Percentiles rank a stretch among this genome's conserved stretches.
Conservation (phyloP, 2,888 invertebrate species). For the Orthonychiurus folsomi region DNA sequence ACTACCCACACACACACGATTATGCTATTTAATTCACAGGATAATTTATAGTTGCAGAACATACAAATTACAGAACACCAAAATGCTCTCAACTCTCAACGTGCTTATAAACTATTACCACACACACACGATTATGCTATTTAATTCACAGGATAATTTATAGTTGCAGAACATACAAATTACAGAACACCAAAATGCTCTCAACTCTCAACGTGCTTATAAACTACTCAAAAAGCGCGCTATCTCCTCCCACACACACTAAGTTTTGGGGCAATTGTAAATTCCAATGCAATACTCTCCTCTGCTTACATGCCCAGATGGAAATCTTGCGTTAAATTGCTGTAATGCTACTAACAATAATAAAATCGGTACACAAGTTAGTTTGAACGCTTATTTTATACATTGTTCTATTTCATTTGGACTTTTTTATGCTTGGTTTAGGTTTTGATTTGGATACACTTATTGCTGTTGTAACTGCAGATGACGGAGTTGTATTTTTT, state of each 20-base stretch:
- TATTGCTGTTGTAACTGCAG: not conserved
- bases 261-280: too few relatives aligned
- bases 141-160: not conserved
- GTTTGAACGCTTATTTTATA: not conserved
- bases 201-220: too few relatives aligned
- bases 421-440: not conserved
- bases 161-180: not conserved
- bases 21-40: not conserved
- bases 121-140: not conserved
- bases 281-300: too few relatives aligned
- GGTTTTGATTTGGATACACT: not conserved
- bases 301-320: too few relatives aligned
- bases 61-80: not conserved
- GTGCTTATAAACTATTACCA: too few relatives aligned
- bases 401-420: not conserved
- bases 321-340: too few relatives aligned
- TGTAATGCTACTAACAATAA: not conserved
- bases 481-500: too few relatives aligned
- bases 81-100: too few relatives aligned
- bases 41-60: too few relatives aligned
- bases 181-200: not conserved
- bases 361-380: not conserved
- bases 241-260: too few relatives aligned
- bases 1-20: too few relatives aligned
- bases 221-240: too few relatives aligned